phyloP scores from a whole-genome alignment of 2,888 invertebrate species.

The Lingula anatina region DNA sequence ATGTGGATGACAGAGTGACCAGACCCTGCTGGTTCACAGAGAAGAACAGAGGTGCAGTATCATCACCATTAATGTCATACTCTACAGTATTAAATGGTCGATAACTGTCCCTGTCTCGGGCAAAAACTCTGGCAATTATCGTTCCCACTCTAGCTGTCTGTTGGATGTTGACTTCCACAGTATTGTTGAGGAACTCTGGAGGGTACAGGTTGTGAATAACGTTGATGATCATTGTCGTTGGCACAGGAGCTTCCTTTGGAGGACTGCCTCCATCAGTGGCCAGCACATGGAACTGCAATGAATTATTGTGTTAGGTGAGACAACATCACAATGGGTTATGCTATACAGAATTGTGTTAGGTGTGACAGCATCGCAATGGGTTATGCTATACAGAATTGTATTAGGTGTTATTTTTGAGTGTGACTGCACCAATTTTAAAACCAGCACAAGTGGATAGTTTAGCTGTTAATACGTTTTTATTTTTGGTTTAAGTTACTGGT shows the following conservation, averaged over 20 bases:
- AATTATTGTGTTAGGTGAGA: neutral
- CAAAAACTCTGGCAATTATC: conserved; percentile 9
- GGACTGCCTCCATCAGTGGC: conserved; percentile 21
- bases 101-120: conserved; percentile 15
- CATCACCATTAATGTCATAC: conserved; percentile 36
- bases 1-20: too few species aligned
- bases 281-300: conserved; percentile 15
- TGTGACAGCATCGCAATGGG: too few species aligned
- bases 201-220: conserved; percentile 29
- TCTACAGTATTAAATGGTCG: conserved; percentile 34
- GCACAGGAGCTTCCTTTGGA: conserved; percentile 11
- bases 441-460: too few species aligned
- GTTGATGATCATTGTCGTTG: conserved; percentile 7
- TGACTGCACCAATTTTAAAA: too few species aligned
- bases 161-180: conserved; percentile 4
- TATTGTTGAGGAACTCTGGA: conserved; percentile 23
- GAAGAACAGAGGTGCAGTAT: conserved; percentile 29
- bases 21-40: conserved; percentile 24
- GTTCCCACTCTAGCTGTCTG: conserved; percentile 11
- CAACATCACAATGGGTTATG: too few species aligned
- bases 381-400: neutral
- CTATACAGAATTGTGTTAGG: neutral
- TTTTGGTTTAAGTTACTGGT: too few species aligned
- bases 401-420: too few species aligned
- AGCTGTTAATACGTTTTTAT: too few species aligned